These are phyloP conservation scores for Tupaia chinensis DNA, from an alignment of 2,113 vertebrate species.

Conservation along the genomic window DNA sequence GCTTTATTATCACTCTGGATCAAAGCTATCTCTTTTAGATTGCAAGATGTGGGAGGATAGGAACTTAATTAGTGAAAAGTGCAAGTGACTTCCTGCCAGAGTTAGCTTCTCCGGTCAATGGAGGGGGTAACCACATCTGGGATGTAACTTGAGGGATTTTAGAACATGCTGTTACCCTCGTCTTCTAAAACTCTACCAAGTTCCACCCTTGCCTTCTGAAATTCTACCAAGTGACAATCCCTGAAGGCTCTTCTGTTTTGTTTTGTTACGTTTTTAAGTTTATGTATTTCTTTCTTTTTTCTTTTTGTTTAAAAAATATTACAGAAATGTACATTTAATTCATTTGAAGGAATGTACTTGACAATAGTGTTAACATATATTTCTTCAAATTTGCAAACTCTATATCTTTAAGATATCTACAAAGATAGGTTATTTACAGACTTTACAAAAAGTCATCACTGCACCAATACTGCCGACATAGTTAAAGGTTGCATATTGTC, in stretches of 20 bases:
- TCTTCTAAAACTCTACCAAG: not conserved
- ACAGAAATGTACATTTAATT: slow-evolving; percentile 83
- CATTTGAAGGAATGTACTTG: slow-evolving; percentile 86
- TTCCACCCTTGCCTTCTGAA: not conserved
- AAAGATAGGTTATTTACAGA: slow-evolving; percentile 75
- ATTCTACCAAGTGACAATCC: not conserved
- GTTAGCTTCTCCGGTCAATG: not conserved
- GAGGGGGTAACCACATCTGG: not conserved
- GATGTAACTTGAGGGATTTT: not conserved
- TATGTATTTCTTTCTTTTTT: too few relatives aligned
- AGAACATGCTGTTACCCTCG: not conserved
- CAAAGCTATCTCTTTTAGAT: slow-evolving; percentile 28
- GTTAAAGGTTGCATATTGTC: not conserved
- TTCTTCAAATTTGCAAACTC: slow-evolving; percentile 87
- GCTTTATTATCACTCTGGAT: slow-evolving; percentile 8
- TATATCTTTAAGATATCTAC: slow-evolving; percentile 75
- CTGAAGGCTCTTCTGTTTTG: too few relatives aligned
- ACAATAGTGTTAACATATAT: slow-evolving; percentile 83
- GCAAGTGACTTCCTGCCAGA: not conserved
- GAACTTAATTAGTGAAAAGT: not conserved
- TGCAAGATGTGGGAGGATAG: not conserved
- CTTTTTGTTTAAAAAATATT: slow-evolving; percentile 83
- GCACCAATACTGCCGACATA: slow-evolving; percentile 61
- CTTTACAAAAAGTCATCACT: slow-evolving; percentile 53
- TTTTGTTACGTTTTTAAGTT: too few relatives aligned